Evolutionary conservation across 1,140 invertebrate species (phyloP).

Genomic region (Polyergus mexicanus): DNA sequence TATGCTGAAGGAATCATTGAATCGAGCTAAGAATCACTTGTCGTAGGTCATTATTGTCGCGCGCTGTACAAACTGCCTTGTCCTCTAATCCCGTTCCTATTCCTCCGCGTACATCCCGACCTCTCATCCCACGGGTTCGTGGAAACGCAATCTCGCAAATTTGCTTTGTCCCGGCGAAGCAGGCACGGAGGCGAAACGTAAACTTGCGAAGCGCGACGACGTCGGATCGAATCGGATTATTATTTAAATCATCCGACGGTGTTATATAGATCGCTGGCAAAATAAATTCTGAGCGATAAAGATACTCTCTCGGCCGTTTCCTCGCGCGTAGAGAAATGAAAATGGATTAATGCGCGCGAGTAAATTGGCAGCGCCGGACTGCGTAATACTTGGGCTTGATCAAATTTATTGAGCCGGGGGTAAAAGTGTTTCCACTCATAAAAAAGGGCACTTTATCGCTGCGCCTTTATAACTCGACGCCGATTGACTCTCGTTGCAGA

Average conservation of each 20-base stretch:
- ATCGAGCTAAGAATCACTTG: slow-evolving; percentile 48
- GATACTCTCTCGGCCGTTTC: slow-evolving; percentile 3
- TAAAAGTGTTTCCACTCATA: slow-evolving; percentile 1
- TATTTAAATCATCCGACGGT: slow-evolving; percentile 69
- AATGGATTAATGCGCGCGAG: slow-evolving; percentile 44
- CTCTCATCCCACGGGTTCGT: slow-evolving; percentile 69
- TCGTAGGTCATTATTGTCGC: slow-evolving; percentile 43
- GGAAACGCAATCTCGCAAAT: slow-evolving; percentile 81
- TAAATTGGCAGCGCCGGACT: slow-evolving; percentile 24
- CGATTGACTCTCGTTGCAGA: not conserved
- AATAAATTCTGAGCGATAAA: slow-evolving; percentile 56
- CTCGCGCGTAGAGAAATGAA: slow-evolving; percentile 2
- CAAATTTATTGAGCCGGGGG: slow-evolving; percentile 24
- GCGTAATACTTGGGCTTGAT: slow-evolving; percentile 5
- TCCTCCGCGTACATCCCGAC: slow-evolving; percentile 56
- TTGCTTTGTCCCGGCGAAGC: slow-evolving; percentile 75
- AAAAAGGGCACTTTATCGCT: slow-evolving; percentile 30
- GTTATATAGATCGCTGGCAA: slow-evolving; percentile 62
- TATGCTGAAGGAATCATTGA: not conserved
- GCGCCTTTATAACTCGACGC: slow-evolving; percentile 4
- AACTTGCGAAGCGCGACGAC: slow-evolving; percentile 69
- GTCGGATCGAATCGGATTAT: slow-evolving; percentile 68
- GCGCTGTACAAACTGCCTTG: slow-evolving; percentile 47
- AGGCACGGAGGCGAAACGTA: slow-evolving; percentile 63
- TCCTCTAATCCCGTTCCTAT: slow-evolving; percentile 69